Evolutionary conservation across 2,888 invertebrate species (phyloP).

Genomic region (Diachrysia chrysitis): DNA sequence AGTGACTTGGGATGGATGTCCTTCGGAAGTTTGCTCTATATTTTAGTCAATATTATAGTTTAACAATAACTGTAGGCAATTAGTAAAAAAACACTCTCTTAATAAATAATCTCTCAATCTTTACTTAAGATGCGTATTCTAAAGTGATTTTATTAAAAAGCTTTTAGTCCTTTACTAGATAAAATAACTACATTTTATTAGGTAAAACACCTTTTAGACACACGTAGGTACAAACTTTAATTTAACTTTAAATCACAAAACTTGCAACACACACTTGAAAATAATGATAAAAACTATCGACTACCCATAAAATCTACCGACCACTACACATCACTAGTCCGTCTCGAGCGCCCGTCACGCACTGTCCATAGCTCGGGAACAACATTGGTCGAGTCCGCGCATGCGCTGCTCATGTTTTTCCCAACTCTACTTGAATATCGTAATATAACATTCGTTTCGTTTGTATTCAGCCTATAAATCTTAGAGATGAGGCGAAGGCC

Average conservation of each 20-base stretch:
- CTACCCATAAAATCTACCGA: slow-evolving; percentile 44
- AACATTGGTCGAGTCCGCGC: slow-evolving; percentile 78
- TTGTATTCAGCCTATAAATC: slow-evolving; percentile 75
- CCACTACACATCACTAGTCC: slow-evolving; percentile 57
- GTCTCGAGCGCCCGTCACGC: slow-evolving; percentile 67
- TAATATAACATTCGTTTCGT: slow-evolving; percentile 41
- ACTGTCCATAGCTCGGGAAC: slow-evolving; percentile 62
- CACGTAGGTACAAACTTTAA: too few species aligned
- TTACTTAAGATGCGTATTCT: too few species aligned
- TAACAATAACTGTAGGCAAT: slow-evolving; percentile 1
- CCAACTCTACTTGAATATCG: slow-evolving; percentile 77
- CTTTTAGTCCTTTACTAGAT: too few species aligned
- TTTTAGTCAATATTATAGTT: slow-evolving; percentile 10
- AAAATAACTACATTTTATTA: too few species aligned
- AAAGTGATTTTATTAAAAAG: too few species aligned
- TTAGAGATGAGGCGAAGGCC: slow-evolving; percentile 56
- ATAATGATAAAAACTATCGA: slow-evolving; percentile 22
- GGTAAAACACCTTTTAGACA: too few species aligned
- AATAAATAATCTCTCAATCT: too few species aligned
- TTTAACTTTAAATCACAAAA: too few species aligned
- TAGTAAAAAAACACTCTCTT: too few species aligned
- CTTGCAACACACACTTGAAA: background rate
- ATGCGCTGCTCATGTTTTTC: slow-evolving; percentile 81
- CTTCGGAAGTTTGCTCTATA: slow-evolving; percentile 10
- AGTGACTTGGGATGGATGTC: slow-evolving; percentile 19